phyloP scores from a whole-genome alignment of 2,888 invertebrate species.

The Drosophila histrio region DNA sequence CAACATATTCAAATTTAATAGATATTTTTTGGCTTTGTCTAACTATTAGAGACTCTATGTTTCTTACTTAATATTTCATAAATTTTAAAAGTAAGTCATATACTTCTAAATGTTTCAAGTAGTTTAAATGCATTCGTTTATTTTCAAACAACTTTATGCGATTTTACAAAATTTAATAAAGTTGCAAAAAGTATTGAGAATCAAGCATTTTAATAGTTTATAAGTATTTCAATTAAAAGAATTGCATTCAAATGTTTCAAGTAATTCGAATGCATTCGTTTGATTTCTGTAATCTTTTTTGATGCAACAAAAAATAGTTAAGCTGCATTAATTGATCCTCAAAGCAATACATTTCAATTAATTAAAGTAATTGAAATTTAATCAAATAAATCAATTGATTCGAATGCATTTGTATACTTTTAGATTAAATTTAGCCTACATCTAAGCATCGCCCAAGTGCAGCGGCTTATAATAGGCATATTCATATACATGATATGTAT shows the following conservation, averaged over 20 bases:
- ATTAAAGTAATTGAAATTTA: not conserved
- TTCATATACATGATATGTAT: not conserved
- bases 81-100: too few relatives aligned
- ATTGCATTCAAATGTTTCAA: not conserved
- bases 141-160: too few relatives aligned
- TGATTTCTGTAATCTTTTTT: not conserved
- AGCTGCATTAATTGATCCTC: not conserved
- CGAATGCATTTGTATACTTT: not conserved
- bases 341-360: not conserved
- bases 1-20: too few relatives aligned
- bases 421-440: not conserved
- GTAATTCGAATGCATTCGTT: not conserved
- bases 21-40: too few relatives aligned
- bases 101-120: not conserved
- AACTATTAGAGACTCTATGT: too few relatives aligned
- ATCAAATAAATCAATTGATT: not conserved
- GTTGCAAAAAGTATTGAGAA: too few relatives aligned
- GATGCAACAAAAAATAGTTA: not conserved
- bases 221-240: too few relatives aligned
- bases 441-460: not conserved
- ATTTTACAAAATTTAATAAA: too few relatives aligned
- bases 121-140: not conserved
- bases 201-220: too few relatives aligned
- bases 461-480: not conserved
- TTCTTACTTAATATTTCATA: too few relatives aligned